Evolutionary conservation across 2,113 vertebrate species (phyloP).

Genomic region (Dromaius novaehollandiae): DNA sequence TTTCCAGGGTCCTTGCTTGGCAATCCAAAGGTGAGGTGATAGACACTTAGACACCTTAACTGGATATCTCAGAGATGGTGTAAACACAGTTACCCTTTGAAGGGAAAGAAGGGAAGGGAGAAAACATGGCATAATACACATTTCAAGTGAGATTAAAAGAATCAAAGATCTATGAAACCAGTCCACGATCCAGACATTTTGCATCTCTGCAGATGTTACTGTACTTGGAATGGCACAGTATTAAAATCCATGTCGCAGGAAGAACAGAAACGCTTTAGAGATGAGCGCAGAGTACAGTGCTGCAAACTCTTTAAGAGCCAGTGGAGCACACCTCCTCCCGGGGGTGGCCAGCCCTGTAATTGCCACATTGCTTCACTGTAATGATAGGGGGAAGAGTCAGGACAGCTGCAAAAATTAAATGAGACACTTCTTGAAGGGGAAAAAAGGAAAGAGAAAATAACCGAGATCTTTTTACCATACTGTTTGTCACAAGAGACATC

Average conservation of each 20-base stretch:
- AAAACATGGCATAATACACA: neutral
- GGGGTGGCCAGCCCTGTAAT: slow-evolving; percentile 31
- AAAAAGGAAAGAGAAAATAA: neutral
- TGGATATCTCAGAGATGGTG: neutral
- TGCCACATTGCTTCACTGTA: slow-evolving; percentile 41
- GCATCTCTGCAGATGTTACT: neutral
- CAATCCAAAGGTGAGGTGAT: neutral
- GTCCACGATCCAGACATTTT: neutral
- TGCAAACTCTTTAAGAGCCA: neutral
- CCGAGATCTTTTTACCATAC: neutral
- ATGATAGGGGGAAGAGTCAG: slow-evolving; percentile 5
- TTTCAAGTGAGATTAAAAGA: neutral
- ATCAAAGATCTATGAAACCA: neutral
- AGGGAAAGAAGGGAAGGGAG: neutral
- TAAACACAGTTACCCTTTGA: neutral
- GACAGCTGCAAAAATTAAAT: slow-evolving; percentile 42
- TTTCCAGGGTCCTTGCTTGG: neutral
- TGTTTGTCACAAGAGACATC: neutral
- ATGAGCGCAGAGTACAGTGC: neutral
- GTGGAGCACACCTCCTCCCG: neutral
- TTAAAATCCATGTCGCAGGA: neutral
- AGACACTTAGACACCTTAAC: neutral
- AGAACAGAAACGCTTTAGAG: neutral
- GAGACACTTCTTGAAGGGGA: neutral
- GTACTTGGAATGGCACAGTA: neutral